Conservation (phyloP, 2,797 vertebrate genomes). For the Bradypodion pumilum region DNA sequence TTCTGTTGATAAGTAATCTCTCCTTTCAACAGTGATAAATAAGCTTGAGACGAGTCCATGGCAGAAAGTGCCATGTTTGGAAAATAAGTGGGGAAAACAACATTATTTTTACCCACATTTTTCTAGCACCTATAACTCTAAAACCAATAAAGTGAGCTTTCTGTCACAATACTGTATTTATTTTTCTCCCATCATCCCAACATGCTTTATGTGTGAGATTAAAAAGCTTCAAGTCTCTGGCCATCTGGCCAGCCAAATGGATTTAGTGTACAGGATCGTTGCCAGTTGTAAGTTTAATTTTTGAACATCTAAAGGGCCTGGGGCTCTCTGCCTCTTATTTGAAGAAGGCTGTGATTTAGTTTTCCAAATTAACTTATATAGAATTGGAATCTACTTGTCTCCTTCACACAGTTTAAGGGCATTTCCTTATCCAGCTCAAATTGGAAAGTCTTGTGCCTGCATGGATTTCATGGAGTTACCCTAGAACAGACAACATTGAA, state of each 20-base stretch:
- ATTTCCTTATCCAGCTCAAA: conserved; percentile 45
- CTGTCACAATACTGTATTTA: conserved; percentile 68
- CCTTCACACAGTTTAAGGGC: conserved; percentile 50
- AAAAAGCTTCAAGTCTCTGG: conserved; percentile 85
- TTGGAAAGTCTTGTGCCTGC: conserved; percentile 29
- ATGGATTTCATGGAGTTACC: conserved; percentile 16
- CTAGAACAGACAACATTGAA: conserved; percentile 53
- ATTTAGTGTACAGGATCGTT: conserved; percentile 78
- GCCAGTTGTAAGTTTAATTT: conserved; percentile 88
- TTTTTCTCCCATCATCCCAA: conserved; percentile 78
- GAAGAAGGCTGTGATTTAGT: conserved; percentile 71
- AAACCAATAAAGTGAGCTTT: conserved; percentile 56
- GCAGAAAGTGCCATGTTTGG: conserved; percentile 16
- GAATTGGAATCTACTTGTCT: conserved; percentile 34
- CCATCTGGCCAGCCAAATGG: conserved; percentile 87
- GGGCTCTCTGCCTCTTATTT: conserved; percentile 76
- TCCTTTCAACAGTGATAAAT: conserved; percentile 52
- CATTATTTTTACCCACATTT: conserved; percentile 45
- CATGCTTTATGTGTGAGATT: conserved; percentile 84
- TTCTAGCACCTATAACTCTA: conserved; percentile 34
- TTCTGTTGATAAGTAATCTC: conserved; percentile 44
- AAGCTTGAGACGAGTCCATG: conserved; percentile 31
- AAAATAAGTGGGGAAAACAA: conserved; percentile 37
- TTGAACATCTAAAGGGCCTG: conserved; percentile 82
- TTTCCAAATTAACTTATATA: conserved; percentile 55